Percentiles rank a stretch among this genome's conserved stretches.
Evolutionary conservation across 2,113 vertebrate genomes (phyloP).

Genomic region (Leucoraja erinaceus): DNA sequence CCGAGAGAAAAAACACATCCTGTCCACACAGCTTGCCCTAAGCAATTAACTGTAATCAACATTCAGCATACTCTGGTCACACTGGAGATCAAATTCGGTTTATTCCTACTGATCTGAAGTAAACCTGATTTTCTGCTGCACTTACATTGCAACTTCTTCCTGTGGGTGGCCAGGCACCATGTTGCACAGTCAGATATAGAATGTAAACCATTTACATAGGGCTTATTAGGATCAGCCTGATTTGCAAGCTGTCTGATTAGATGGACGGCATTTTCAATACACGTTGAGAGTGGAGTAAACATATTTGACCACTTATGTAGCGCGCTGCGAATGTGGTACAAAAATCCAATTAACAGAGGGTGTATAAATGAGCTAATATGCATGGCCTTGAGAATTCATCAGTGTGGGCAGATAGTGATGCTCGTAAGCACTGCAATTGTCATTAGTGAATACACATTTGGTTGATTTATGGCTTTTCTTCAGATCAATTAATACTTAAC

Average conservation of each 20-base stretch:
- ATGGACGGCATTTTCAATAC: neutral
- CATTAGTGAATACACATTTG: neutral
- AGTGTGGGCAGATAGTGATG: neutral
- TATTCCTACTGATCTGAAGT: conserved; percentile 10
- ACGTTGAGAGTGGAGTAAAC: neutral
- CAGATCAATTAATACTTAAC: neutral
- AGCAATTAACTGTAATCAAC: conserved; percentile 30
- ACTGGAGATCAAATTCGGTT: conserved; percentile 20
- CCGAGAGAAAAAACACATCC: neutral
- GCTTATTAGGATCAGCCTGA: conserved; percentile 4
- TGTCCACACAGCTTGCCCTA: neutral
- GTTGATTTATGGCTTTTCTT: neutral
- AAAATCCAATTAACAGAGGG: neutral
- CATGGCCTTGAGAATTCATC: neutral
- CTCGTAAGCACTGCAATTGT: neutral
- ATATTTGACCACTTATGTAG: neutral
- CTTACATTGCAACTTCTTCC: neutral
- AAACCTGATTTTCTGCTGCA: neutral
- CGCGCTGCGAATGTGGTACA: conserved; percentile 2
- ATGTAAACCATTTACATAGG: neutral
- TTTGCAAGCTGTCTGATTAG: neutral
- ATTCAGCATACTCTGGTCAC: neutral
- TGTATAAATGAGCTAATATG: neutral
- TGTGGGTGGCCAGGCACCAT: neutral
- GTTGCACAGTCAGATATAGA: neutral